Conservation (phyloP, 2,113 vertebrate species). For the Hymenochirus boettgeri region DNA sequence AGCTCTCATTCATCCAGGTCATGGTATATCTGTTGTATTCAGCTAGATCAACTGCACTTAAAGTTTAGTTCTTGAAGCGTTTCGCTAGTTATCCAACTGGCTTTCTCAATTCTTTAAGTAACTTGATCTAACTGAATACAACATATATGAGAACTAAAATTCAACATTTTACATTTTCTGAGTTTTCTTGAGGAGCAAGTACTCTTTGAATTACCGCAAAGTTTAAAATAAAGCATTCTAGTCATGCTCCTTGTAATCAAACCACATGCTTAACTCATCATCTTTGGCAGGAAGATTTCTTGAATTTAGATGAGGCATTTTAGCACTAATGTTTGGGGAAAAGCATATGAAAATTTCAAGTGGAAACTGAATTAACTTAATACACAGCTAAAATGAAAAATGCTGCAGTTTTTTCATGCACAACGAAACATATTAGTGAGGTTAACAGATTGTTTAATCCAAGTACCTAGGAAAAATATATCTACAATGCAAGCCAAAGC, state of each 20-base stretch:
- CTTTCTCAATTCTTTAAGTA: no score
- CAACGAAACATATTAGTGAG: slow-evolving; percentile 7
- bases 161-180: slow-evolving; percentile 2
- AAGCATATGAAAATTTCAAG: slow-evolving; percentile 32
- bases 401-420: slow-evolving; percentile 1
- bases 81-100: no score
- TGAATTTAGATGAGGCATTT: slow-evolving; percentile 40
- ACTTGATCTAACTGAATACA: no score
- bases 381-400: slow-evolving; percentile 12
- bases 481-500: not conserved
- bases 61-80: no score
- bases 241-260: slow-evolving; percentile 36
- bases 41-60: no score
- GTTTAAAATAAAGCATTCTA: slow-evolving; percentile 30
- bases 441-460: not conserved
- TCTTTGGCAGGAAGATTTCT: slow-evolving; percentile 38
- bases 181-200: not conserved
- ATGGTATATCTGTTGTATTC: no score
- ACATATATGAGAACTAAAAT: no score
- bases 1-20: no score
- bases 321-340: slow-evolving; percentile 21
- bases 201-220: slow-evolving; percentile 3
- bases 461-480: not conserved
- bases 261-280: slow-evolving; percentile 23
- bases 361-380: slow-evolving; percentile 33